Conservation (phyloP, 2,888 invertebrate genomes). For the Brenthis daphne region DNA sequence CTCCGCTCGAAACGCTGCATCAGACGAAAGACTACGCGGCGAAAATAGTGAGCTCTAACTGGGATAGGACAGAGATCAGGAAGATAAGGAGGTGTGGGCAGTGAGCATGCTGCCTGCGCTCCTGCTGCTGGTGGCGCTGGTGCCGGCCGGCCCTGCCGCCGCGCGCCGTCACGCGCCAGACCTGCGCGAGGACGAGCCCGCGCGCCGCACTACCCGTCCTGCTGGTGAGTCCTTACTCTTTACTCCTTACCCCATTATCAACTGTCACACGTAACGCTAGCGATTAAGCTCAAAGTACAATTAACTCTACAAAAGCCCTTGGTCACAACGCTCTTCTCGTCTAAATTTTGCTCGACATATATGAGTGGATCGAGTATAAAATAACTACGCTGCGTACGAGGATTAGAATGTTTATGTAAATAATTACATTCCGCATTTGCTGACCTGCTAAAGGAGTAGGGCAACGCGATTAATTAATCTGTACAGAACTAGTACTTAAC, state of each 20-base stretch:
- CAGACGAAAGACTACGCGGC: conserved; percentile 63
- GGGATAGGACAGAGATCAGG: conserved; percentile 60
- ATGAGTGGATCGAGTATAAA: conserved; percentile 18
- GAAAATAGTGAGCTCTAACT: conserved; percentile 78
- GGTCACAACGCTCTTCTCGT: conserved; percentile 18
- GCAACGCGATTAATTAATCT: conserved; percentile 53
- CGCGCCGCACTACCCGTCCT: conserved; percentile 84
- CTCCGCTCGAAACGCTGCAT: conserved; percentile 53
- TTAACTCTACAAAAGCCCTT: conserved; percentile 18
- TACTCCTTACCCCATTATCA: neutral
- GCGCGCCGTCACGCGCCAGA: conserved; percentile 84
- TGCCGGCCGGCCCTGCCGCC: conserved; percentile 58
- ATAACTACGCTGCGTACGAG: conserved; percentile 24
- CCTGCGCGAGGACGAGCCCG: conserved; percentile 85
- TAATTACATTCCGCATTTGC: conserved; percentile 62
- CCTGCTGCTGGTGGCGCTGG: conserved; percentile 65
- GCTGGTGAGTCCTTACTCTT: conserved; percentile 81
- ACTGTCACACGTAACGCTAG: neutral
- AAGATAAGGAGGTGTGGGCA: conserved; percentile 48
- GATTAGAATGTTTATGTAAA: conserved; percentile 66
- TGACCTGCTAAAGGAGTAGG: conserved; percentile 45
- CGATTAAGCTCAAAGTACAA: conserved; percentile 26
- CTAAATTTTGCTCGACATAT: conserved; percentile 18
- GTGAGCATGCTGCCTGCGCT: conserved; percentile 68
- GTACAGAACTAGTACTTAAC: conserved; percentile 43